Evolutionary conservation across 2,888 invertebrate species (phyloP).

Genomic region (Mesodorylaimus sp.): DNA sequence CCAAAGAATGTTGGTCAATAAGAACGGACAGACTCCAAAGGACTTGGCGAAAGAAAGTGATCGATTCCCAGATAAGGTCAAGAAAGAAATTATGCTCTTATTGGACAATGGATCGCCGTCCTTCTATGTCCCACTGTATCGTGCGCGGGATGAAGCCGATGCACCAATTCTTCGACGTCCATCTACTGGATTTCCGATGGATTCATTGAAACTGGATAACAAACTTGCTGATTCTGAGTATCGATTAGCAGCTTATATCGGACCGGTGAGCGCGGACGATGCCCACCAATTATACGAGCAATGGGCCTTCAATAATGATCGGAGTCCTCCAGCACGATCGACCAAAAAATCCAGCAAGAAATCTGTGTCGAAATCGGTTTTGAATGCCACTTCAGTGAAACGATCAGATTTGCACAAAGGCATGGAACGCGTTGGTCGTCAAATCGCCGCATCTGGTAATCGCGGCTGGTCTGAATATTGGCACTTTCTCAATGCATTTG

Average conservation of each 20-base stretch:
- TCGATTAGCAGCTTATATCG: not conserved
- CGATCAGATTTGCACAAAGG: not conserved
- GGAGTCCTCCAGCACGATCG: too few relatives aligned
- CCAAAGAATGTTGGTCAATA: conserved; percentile 7
- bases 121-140: not conserved
- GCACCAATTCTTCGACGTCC: not conserved
- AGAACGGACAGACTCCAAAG: conserved; percentile 9
- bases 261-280: not conserved
- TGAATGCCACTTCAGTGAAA: too few relatives aligned
- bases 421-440: not conserved
- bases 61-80: not conserved
- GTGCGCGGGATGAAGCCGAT: not conserved
- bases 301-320: too few relatives aligned
- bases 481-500: not conserved
- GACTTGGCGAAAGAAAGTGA: not conserved
- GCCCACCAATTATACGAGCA: too few relatives aligned
- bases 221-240: too few relatives aligned
- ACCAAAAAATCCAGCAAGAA: too few relatives aligned
- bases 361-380: too few relatives aligned
- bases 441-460: not conserved
- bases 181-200: not conserved
- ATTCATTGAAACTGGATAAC: not conserved
- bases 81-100: not conserved
- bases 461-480: not conserved
- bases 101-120: not conserved